Base-by-base conservation (phyloP, 2,113 vertebrate genomes). In the Larimichthys polyactis region DNA sequence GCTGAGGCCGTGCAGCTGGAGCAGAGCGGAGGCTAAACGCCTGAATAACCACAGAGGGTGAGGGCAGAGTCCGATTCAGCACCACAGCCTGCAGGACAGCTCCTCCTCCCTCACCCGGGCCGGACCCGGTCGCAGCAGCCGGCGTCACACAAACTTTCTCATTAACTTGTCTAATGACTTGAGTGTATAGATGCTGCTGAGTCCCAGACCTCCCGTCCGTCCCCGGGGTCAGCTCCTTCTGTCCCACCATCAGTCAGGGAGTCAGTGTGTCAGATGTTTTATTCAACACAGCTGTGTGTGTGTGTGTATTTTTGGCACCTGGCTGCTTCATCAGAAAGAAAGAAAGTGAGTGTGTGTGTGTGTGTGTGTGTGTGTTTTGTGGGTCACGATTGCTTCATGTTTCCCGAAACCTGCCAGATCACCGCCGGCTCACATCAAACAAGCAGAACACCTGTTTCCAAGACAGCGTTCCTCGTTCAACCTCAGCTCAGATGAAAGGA, bases 211-310 rank as follows among this genome's bases (percentile, higher is more conserved):
- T 75, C 55, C 27, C 27, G 27, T 58, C 46, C 7, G 24, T 90
- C 78, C 85, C 71, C 4, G 24, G 59, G 79, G 81, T n/a, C 9
- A 52, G 24, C 71, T 86, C 82, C 78, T 85, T 83, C 65, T 89
- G 86, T 90, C 86, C 86, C 70, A 15, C 75, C 79, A 82, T 88
- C 86, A 92, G 93, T 84, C 89, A 68, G 77, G 72, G 82, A 88
- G 87, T 88, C 85, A 83, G 32, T 71, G 84, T 89, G 79, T 92
- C 91, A 86, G 87, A 91, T 90, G 90, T 90, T 90, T 92, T 90
- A 85, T 92, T 91, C 84, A 89, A 69, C 81, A 80, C 89, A 92
- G 89, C 91, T 85, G 88, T 22, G 67, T 27, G 27, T 27, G 27
- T 27, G 27, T 27, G 27, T 85, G 79, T 90, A 75, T 87, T 90